These are phyloP conservation scores for Coenonympha arcania DNA, from an alignment of 2,888 invertebrate species.

Conservation along the genomic window DNA sequence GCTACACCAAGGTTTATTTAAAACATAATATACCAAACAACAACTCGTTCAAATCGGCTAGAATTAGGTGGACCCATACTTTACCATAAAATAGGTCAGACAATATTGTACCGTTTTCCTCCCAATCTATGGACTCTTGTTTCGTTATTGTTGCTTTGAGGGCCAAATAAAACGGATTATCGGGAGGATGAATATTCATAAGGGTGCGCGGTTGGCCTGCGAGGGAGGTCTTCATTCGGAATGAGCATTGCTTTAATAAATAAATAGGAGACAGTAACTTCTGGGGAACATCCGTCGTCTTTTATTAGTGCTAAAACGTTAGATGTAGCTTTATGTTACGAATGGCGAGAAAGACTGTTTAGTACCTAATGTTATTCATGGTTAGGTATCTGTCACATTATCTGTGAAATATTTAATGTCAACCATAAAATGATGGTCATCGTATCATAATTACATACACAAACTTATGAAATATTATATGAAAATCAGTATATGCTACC, in stretches of 20 bases:
- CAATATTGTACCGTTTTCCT: neutral
- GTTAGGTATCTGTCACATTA: too few species aligned
- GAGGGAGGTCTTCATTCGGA: slow-evolving; percentile 6
- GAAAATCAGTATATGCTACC: too few species aligned
- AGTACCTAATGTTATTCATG: neutral
- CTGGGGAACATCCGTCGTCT: neutral
- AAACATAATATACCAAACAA: too few species aligned
- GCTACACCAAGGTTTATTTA: too few species aligned
- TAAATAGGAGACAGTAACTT: neutral
- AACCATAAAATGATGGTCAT: too few species aligned
- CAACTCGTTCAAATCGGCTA: too few species aligned
- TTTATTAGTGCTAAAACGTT: neutral
- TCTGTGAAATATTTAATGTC: too few species aligned
- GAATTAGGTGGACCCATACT: too few species aligned
- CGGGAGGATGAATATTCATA: slow-evolving; percentile 19
- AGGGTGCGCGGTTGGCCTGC: slow-evolving; percentile 6
- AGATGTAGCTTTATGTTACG: too few species aligned
- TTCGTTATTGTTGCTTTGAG: neutral
- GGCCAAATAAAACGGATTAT: slow-evolving; percentile 17
- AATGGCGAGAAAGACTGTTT: neutral
- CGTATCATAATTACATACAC: too few species aligned
- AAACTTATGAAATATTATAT: too few species aligned
- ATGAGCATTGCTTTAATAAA: slow-evolving; percentile 13
- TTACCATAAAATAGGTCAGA: too few species aligned
- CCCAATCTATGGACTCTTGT: neutral